A percentile compares a stretch with the other conserved stretches of the same genome.
Conservation (phyloP, 2,113 vertebrate genomes). For the Xyrauchen texanus region DNA sequence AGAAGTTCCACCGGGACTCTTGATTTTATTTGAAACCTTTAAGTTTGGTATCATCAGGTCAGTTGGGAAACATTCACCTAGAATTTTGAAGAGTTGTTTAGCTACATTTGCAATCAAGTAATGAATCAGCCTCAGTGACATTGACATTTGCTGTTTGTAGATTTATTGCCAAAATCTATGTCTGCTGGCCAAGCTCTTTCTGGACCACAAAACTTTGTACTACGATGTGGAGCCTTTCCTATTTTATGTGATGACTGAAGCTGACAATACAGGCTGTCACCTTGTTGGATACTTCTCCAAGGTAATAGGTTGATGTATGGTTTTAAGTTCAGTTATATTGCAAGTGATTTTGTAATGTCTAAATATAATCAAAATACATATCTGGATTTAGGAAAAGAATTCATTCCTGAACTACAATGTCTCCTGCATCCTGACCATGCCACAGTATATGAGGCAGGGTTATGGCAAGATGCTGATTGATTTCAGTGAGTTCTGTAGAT, state of each 20-base stretch:
- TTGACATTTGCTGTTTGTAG: constrained; percentile 59
- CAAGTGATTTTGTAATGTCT: constrained; percentile 1
- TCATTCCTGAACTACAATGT: constrained; percentile 91
- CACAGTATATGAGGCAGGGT: constrained; percentile 89
- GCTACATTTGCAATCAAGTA: no score
- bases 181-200: constrained; percentile 88
- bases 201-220: constrained; percentile 91
- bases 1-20: constrained; percentile 5
- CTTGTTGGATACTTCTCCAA: constrained; percentile 91
- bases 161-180: constrained; percentile 93
- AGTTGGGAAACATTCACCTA: not conserved
- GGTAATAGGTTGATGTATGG: constrained; percentile 62
- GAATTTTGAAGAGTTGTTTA: no score
- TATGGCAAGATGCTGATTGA: constrained; percentile 91
- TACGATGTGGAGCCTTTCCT: constrained; percentile 91
- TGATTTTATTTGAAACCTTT: no score
- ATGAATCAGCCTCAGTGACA: not conserved
- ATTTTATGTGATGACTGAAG: constrained; percentile 91
- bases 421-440: constrained; percentile 88
- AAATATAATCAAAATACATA: not conserved
- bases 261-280: constrained; percentile 88
- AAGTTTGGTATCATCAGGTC: not conserved
- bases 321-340: not conserved
- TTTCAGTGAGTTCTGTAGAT: constrained; percentile 82
- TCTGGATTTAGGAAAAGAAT: constrained; percentile 82